A percentile compares a stretch with the other conserved stretches of the same genome.
Conservation (phyloP, 2,113 vertebrate genomes). For the Uropsilus gracilis region DNA sequence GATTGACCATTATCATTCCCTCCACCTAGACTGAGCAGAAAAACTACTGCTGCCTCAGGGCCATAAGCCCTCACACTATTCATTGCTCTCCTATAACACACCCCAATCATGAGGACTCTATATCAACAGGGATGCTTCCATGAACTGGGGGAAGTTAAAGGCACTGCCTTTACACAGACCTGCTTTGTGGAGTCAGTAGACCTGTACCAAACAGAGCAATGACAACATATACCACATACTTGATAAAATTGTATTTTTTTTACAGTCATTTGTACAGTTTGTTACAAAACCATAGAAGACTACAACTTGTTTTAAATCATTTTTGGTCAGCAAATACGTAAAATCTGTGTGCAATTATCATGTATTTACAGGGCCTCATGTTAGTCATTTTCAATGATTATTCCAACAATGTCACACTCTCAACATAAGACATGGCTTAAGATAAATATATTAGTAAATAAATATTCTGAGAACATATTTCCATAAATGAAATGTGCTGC, state of each 20-base stretch:
- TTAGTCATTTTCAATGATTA: slow-evolving; percentile 97
- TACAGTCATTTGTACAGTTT: slow-evolving; percentile 99
- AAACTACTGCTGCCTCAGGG: neutral
- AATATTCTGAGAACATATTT: slow-evolving; percentile 99
- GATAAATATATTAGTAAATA: slow-evolving; percentile 99
- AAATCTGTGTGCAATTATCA: slow-evolving; percentile 98
- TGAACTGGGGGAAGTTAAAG: neutral
- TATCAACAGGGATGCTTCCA: neutral
- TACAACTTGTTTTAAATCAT: slow-evolving; percentile 94
- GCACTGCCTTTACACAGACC: neutral
- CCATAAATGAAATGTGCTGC: slow-evolving; percentile 99
- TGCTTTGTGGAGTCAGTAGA: neutral
- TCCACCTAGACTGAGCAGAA: neutral
- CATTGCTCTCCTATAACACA: neutral
- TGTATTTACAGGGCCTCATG: slow-evolving; percentile 97
- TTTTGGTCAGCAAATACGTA: slow-evolving; percentile 98
- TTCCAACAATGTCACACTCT: slow-evolving; percentile 93
- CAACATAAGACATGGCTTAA: slow-evolving; percentile 99
- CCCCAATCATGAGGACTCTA: neutral
- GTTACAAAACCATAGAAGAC: slow-evolving; percentile 99
- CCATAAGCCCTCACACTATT: neutral
- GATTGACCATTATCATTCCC: too few relatives aligned
- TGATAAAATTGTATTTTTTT: slow-evolving; percentile 99
- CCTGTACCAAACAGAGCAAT: slow-evolving; percentile 63
- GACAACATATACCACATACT: slow-evolving; percentile 83